Evolutionary conservation across 2,113 vertebrate genomes (phyloP).

Genomic region (Otis tarda): DNA sequence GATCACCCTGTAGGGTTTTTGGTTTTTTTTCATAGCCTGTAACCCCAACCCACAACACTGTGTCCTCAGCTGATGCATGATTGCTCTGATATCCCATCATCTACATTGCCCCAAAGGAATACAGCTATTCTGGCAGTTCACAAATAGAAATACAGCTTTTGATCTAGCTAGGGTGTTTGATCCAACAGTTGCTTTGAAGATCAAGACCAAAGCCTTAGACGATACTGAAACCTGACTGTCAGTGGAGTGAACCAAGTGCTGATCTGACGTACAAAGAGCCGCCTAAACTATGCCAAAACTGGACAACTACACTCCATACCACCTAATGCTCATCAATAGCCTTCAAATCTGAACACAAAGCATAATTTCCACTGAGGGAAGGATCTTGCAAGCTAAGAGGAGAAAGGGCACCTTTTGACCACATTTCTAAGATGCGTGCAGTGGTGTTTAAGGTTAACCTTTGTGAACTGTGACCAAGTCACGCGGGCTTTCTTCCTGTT

Average conservation of each 20-base stretch:
- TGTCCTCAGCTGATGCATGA: neutral
- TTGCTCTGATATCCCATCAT: neutral
- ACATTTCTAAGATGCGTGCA: neutral
- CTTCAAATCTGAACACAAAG: neutral
- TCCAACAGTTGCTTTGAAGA: constrained; percentile 18
- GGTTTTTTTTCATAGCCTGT: neutral
- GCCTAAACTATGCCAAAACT: neutral
- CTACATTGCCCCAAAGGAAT: neutral
- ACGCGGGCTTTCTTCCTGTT: neutral
- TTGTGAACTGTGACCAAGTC: neutral
- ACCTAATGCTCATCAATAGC: neutral
- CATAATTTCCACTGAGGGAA: neutral
- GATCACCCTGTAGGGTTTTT: rapidly evolving
- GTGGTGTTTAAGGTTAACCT: neutral
- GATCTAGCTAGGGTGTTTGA: neutral
- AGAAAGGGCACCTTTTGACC: neutral
- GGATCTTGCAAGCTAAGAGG: neutral
- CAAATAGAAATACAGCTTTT: neutral
- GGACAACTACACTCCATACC: neutral
- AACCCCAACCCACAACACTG: neutral
- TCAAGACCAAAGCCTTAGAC: neutral
- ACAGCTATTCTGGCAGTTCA: neutral
- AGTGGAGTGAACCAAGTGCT: neutral
- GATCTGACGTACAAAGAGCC: neutral
- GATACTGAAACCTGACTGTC: neutral